phyloP scores from a whole-genome alignment of 2,113 vertebrate genomes.

The Odocoileus virginianus region DNA sequence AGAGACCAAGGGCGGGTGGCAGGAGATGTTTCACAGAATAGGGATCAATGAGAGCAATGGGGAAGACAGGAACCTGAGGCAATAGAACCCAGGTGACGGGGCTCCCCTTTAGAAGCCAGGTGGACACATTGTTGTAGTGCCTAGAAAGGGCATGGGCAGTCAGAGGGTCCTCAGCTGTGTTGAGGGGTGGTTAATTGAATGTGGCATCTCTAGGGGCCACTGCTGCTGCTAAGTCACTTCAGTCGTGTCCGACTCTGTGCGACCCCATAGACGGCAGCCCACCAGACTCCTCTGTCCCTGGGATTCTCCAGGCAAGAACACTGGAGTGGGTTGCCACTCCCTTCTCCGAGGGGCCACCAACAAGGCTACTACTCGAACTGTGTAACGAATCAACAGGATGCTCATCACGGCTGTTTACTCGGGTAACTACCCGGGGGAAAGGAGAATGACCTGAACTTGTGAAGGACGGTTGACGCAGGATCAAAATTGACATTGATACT shows the following conservation, averaged over 20 bases:
- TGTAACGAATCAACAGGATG: neutral
- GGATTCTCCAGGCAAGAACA: too few relatives aligned
- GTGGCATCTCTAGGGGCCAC: neutral
- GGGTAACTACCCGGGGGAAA: neutral
- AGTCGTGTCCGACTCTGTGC: rapidly evolving
- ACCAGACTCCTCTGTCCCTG: too few relatives aligned
- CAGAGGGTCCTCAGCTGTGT: neutral
- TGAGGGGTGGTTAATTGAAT: neutral
- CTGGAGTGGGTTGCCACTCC: neutral
- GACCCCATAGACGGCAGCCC: too few relatives aligned
- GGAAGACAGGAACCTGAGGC: neutral
- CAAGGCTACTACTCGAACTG: neutral
- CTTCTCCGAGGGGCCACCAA: neutral
- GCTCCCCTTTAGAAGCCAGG: neutral
- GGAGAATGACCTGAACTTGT: neutral
- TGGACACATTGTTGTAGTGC: neutral
- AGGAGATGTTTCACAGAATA: neutral
- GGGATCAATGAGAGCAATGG: neutral
- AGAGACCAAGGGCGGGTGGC: neutral
- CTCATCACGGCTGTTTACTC: neutral
- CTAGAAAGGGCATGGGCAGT: neutral
- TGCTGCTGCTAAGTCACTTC: neutral
- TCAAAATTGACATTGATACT: neutral
- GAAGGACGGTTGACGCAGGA: neutral
- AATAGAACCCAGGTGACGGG: neutral